Evolutionary conservation across 2,113 vertebrate genomes (phyloP).

Genomic region (Aythya baeri): DNA sequence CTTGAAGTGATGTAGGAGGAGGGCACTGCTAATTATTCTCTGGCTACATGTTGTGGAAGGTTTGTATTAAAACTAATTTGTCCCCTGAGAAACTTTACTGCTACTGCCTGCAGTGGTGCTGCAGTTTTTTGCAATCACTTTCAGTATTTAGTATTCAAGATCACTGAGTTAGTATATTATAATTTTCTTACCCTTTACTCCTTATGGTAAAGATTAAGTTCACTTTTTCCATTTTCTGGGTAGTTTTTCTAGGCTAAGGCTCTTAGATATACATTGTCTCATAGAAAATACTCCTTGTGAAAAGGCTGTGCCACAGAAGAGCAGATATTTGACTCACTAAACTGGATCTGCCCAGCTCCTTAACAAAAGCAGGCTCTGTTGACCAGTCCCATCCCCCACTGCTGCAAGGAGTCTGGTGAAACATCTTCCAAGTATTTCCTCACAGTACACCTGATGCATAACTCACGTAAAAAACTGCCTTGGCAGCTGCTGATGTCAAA

Average conservation of each 20-base stretch:
- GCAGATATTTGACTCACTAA: not conserved
- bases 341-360: not conserved
- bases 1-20: not conserved
- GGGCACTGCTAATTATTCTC: not conserved
- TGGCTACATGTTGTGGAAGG: not conserved
- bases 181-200: not conserved
- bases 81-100: not conserved
- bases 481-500: not conserved
- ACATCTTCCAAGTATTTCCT: not conserved
- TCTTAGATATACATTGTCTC: rapidly evolving
- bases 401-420: not conserved
- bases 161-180: no score
- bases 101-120: not conserved
- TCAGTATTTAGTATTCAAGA: not conserved
- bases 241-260: not conserved
- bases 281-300: not conserved
- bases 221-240: not conserved
- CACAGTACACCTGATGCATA: not conserved
- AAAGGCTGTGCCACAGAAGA: not conserved
- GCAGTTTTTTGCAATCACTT: not conserved
- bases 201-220: not conserved
- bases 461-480: not conserved
- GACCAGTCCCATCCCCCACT: not conserved
- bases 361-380: not conserved
- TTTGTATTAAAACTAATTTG: not conserved